phyloP scores from a whole-genome alignment of 2,113 vertebrate genomes.

The Neomonachus schauinslandi region DNA sequence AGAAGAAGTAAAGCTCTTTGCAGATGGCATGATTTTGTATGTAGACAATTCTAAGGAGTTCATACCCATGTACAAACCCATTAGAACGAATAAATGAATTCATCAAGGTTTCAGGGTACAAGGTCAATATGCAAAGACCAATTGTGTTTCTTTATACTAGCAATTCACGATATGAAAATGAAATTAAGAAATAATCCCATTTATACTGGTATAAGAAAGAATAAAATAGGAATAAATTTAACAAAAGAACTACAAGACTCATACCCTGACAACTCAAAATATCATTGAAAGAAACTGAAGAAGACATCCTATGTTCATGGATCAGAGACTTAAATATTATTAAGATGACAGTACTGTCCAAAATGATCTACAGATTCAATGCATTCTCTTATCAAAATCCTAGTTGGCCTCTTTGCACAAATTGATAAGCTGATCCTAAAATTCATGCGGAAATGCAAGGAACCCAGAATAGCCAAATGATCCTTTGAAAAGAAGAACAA shows the following conservation, averaged over 20 bases:
- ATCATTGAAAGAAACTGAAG: neutral
- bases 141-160: neutral
- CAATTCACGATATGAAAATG: neutral
- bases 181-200: neutral
- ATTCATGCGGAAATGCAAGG: neutral
- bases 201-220: neutral
- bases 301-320: neutral
- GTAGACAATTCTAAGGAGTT: neutral
- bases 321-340: neutral
- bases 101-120: neutral
- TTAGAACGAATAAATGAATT: neutral
- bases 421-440: neutral
- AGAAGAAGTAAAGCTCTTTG: neutral
- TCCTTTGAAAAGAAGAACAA: neutral
- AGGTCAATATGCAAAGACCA: neutral
- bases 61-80: fast-evolving
- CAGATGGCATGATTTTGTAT: neutral
- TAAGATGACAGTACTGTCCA: neutral
- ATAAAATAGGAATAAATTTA: neutral
- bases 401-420: neutral
- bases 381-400: neutral
- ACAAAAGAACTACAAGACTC: neutral
- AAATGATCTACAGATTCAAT: neutral
- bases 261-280: neutral
- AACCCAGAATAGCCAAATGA: neutral